Base-by-base conservation (phyloP, 2,888 invertebrate genomes). In the Elegia similella region DNA sequence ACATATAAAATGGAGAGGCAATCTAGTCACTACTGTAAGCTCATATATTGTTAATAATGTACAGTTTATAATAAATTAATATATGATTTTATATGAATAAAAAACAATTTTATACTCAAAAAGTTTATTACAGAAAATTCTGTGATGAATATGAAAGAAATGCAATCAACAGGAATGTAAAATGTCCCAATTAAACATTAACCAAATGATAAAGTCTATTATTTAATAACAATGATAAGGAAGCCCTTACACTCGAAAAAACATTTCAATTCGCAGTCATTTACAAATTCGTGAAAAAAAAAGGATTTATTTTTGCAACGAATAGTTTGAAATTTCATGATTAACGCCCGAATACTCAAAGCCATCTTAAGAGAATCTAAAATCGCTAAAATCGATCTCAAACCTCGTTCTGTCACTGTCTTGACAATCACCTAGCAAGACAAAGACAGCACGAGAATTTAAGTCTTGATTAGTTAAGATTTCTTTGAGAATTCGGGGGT, bases 1-100 rank as follows among this genome's bases (percentile, higher is more conserved):
- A 72, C 66, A 73, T 69, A 73, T 59, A 59, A 58, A 60, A 62
- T 23, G 60, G 62, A 68, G 87, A 87, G 88, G 84, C 68, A 73
- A 67, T 89, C 89, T 90, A 90, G 89, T 90, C 89, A 88, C 76
- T 86, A 80, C 63, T 66, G 80, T 80, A 82, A 76, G 73, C 76
- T 73, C 76, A 73, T 75, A 72, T 68, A 69, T 73, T 73, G 73
- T 79, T 82, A 74, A 76, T 76, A 77, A 72, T 70, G 72, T 75
- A 71, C 69, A 69, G 71, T 73, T 65, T 66, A 59, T 66, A 68
- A 64, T 63, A 34, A 38, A 55, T 62, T 69, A 67, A 65, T 66
- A 65, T 66, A 73, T 74, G 72, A 67, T 70, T 66, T 72, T 73
- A 68, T 70, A 69, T 66, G 66, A 68, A 74, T 64, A 65, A 67